These are phyloP conservation scores for Chrysina gloriosa DNA, from an alignment of 2,888 invertebrate species.

Conservation along the genomic window DNA sequence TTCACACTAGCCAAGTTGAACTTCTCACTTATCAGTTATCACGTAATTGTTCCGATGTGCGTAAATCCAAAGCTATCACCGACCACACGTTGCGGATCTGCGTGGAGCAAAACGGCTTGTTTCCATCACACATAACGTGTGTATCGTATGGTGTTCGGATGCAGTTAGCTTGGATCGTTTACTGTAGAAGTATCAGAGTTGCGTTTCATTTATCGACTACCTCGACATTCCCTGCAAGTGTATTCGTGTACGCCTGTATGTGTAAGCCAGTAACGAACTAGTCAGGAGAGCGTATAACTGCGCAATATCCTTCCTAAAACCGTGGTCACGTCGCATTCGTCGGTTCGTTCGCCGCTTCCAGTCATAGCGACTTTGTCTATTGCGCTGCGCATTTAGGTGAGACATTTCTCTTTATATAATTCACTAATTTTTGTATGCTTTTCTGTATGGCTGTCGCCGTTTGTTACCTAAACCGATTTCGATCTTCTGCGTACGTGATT, in stretches of 20 bases:
- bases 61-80: not conserved
- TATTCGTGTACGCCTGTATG: conserved; percentile 25
- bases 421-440: conserved; percentile 16
- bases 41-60: too few species aligned
- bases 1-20: too few species aligned
- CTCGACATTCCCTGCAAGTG: conserved; percentile 33
- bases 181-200: conserved; percentile 21
- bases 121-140: not conserved
- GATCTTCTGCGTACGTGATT: not conserved
- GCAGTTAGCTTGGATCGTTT: conserved; percentile 20
- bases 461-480: not conserved
- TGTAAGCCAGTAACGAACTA: conserved; percentile 38
- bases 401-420: conserved; percentile 42
- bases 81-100: not conserved
- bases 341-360: conserved; percentile 37
- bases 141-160: conserved; percentile 8
- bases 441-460: not conserved
- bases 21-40: too few species aligned
- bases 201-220: conserved; percentile 38
- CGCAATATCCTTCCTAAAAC: conserved; percentile 52
- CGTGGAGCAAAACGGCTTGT: not conserved
- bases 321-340: conserved; percentile 48
- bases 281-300: conserved; percentile 47
- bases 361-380: conserved; percentile 47
- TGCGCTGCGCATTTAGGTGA: conserved; percentile 53